phyloP scores from a whole-genome alignment of 2,797 vertebrate species.

The Pseudochromis fuscus region DNA sequence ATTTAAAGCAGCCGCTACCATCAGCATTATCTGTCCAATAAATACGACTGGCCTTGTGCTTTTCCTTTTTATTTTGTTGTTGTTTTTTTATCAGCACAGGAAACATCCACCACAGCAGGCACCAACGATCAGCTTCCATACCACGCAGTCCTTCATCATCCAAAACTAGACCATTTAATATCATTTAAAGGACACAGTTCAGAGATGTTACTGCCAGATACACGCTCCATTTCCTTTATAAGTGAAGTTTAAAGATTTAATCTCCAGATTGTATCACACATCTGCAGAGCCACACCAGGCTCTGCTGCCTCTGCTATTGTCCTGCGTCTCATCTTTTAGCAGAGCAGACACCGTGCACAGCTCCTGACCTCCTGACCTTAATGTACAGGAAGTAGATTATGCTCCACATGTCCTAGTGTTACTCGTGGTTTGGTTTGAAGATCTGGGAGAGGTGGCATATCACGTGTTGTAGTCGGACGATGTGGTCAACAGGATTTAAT shows the following conservation, averaged over 20 bases:
- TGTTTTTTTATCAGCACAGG: conserved; percentile 52
- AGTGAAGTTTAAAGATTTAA: conserved; percentile 34
- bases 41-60: conserved; percentile 34
- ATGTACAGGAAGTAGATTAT: background rate
- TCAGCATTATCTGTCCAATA: conserved; percentile 28
- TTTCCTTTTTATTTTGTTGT: no score
- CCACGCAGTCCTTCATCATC: conserved; percentile 27
- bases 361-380: conserved; percentile 13
- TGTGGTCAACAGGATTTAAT: no score
- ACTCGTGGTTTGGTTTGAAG: background rate
- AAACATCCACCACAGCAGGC: conserved; percentile 21
- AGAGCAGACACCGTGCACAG: background rate
- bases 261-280: conserved; percentile 40
- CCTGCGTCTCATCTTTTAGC: conserved; percentile 7
- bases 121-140: conserved; percentile 6
- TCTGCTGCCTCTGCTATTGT: background rate
- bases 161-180: conserved; percentile 54
- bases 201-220: conserved; percentile 37
- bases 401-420: background rate
- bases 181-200: conserved; percentile 48
- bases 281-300: conserved; percentile 19
- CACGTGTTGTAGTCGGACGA: no score
- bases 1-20: conserved; percentile 40
- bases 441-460: background rate
- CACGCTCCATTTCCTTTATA: conserved; percentile 39